These are phyloP conservation scores for Diachasma alloeum DNA, from an alignment of 1,140 invertebrate genomes.

Conservation along the genomic window DNA sequence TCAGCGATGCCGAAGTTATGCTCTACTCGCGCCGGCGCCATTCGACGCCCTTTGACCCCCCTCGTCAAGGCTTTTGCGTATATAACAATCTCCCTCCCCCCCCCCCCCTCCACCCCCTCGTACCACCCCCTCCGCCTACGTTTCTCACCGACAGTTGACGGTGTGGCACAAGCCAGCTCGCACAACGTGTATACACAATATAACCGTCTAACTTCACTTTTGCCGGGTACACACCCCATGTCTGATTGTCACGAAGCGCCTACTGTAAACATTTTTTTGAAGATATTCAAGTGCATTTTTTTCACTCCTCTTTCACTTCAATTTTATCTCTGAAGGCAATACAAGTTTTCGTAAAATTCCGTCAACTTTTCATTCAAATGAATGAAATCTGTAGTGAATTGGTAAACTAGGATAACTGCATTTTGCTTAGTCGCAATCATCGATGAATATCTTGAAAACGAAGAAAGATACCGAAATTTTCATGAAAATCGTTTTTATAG, in stretches of 20 bases:
- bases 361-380: background rate
- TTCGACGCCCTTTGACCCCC: conserved; percentile 11
- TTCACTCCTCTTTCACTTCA: too few relatives aligned
- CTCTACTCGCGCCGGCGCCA: conserved; percentile 34
- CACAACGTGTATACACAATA: background rate
- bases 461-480: too few relatives aligned
- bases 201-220: background rate
- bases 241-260: too few relatives aligned
- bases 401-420: too few relatives aligned
- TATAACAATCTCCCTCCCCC: background rate
- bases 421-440: too few relatives aligned
- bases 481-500: too few relatives aligned
- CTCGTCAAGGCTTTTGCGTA: conserved; percentile 2
- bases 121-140: background rate
- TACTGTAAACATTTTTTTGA: too few relatives aligned
- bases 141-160: background rate
- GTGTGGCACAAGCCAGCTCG: background rate
- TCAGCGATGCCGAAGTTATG: conserved; percentile 50
- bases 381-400: too few relatives aligned
- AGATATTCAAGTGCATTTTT: background rate
- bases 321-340: too few relatives aligned
- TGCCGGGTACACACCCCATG: background rate
- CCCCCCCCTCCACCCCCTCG: background rate
- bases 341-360: too few relatives aligned
- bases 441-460: too few relatives aligned